Base-by-base conservation (phyloP, 1,140 invertebrate species). In the Tetranychus cinnabarinus region DNA sequence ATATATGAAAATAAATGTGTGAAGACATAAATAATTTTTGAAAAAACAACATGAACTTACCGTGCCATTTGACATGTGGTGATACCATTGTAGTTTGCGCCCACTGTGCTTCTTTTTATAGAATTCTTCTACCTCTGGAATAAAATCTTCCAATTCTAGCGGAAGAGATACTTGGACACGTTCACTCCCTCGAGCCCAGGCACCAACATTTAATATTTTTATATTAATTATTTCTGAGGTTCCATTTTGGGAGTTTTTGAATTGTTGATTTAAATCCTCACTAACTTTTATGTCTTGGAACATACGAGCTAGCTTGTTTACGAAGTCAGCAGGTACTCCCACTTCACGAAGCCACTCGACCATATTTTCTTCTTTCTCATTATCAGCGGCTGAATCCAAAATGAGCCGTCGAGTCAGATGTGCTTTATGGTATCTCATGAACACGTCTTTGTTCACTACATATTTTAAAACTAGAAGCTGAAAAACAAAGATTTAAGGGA, bases 341-440 rank as follows among this genome's bases (percentile, higher is more conserved):
- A 95, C 88, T 76, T 81, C 67, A 67, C 77, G 70, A 65, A 83
- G 67, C 80, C 90, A 95, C 72, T 96, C 92, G 0, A 99, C 93
- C 86, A 98, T 97, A 72, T 93, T 93, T 74, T 98, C 93, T 74
- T 99, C 96, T 71, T 97, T 97, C 71, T 98, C 96, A 66, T 88
- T 95, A 75, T 99, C 96, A 2, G 92, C 91, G 67, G 91, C 96
- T 15, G 88, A 89, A 68, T 96, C 91, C 57, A 97, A 76, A 69
- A 97, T 95, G 39, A 97, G 79, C 67, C 96, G 79, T 66, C 96
- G 76, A 35, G 93, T 97, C 65, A 99, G 78, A 77, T 98, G 93
- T 46, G 90, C 90, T 75, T 98, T 98, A 73, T 99, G 91, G 74
- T 95, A 97, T 63, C 92, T 78, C 93, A 99, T 98, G 71, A 99